Evolutionary conservation across 2,888 invertebrate genomes (phyloP), one percentile per base, ranked within the genome.

Genomic region (Netelia virgata): DNA sequence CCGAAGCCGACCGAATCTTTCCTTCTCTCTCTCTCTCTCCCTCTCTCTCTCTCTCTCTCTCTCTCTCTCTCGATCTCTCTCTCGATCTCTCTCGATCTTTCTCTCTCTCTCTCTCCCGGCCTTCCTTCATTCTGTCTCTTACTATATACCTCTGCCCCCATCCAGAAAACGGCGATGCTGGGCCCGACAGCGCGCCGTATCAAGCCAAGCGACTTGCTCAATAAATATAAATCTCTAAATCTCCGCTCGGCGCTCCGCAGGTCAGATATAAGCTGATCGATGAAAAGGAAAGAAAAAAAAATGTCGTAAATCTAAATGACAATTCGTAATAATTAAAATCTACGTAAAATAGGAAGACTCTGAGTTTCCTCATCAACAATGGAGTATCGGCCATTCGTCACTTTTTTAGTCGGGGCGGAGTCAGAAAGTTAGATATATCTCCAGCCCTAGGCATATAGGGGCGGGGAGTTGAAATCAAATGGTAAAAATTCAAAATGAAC

Each of bases 241-340:
- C 74, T 78, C 76, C 18, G 36, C 66, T 70, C 76, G 53, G 50
- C 68, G 47, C 79, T 75, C 82, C 55, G 59, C 63, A 28, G 78
- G 53, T 81, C 74, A 59, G 64, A 69, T 80, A 64, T 63, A 64
- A 69, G 70, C 85, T 83, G 75, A 82, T 64, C 69, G 74, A 68
- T 75, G 83, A 72, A 72, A 84, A 61, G 66, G 59, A 79, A 59
- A 59, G 68, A 72, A 18, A 70, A 36, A 79, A 23, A 79, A 16
- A 61, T 47, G 10, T 88, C 88, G 87, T 89, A 89, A 90, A 89
- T 88, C 86, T 84, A 86, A 86, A 88, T 86, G 90, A 89, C 90
- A 89, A 90, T 91, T 89, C 88, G 86, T 90, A 86, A 36, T 89
- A 90, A 91, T 91, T 90, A 90, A 90, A 91, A 90, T 89, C 88